These are phyloP conservation scores for Epinephelus awoara DNA, from an alignment of 2,797 vertebrate species.

Conservation along the genomic window DNA sequence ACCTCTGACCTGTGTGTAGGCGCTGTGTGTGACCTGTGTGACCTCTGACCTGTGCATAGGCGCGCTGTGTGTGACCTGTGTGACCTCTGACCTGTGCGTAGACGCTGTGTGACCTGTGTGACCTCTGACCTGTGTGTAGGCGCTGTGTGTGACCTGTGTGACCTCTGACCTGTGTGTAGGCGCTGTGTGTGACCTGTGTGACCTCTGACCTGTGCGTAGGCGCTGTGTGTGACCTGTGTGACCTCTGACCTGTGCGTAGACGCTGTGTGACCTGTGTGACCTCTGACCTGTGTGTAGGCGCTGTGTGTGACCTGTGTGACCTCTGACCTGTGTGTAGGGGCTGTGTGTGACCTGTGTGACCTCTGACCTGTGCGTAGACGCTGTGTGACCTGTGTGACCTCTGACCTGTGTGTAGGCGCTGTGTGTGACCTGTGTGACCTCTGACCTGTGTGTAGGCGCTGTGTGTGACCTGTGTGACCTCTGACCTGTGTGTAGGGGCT, in stretches of 20 bases:
- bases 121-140: conserved; percentile 93
- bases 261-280: conserved; percentile 92
- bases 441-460: no score
- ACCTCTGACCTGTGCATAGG: conserved; percentile 93
- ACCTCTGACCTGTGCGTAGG: conserved; percentile 89
- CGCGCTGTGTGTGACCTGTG: conserved; percentile 95
- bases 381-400: not conserved
- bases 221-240: conserved; percentile 93
- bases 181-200: conserved; percentile 93
- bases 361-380: no score
- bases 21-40: conserved; percentile 97
- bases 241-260: conserved; percentile 89
- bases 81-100: conserved; percentile 88
- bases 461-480: no score
- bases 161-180: conserved; percentile 89
- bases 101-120: conserved; percentile 96
- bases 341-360: conserved; percentile 92
- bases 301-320: no score
- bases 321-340: conserved; percentile 90
- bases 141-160: conserved; percentile 93
- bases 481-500: conserved; percentile 92
- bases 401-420: conserved; percentile 92
- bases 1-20: conserved; percentile 89
- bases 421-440: conserved; percentile 91
- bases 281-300: no score